Conservation (phyloP, 23 tunicate genomes). For the Ciona savignyi region DNA sequence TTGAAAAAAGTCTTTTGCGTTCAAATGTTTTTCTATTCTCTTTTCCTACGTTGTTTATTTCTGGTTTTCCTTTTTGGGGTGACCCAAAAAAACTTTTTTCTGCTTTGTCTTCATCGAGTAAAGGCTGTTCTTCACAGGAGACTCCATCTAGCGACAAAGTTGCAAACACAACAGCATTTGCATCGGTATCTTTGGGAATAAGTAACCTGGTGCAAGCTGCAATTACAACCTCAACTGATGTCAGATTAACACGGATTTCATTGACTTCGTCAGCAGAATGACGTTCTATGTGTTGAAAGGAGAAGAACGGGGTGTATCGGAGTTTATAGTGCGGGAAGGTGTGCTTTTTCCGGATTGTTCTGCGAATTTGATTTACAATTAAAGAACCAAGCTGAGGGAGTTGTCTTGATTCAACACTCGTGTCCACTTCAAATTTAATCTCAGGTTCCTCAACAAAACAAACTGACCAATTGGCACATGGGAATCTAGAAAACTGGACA, state of each 20-base stretch:
- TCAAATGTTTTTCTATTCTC: not conserved
- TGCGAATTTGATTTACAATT: conserved; percentile 54
- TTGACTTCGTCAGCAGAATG: conserved; percentile 21
- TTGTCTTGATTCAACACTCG: conserved; percentile 61
- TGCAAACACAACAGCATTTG: conserved; percentile 28
- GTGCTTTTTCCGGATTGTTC: conserved; percentile 60
- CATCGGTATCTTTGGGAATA: conserved; percentile 8
- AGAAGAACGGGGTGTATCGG: conserved; percentile 69
- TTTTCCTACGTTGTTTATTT: not conserved
- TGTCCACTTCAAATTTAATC: conserved; percentile 40
- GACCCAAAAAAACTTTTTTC: not conserved
- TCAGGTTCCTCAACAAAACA: conserved; percentile 52
- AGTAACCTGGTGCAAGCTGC: conserved; percentile 43
- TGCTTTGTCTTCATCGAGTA: not conserved
- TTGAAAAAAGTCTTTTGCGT: not conserved
- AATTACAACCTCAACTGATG: conserved; percentile 35
- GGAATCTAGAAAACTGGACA: conserved; percentile 42
- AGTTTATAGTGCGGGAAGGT: conserved; percentile 67
- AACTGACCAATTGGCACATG: conserved; percentile 74
- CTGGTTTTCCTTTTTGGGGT: not conserved
- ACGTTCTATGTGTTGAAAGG: conserved; percentile 30
- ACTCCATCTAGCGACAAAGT: conserved; percentile 24
- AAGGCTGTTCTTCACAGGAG: conserved; percentile 8
- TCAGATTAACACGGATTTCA: conserved; percentile 17
- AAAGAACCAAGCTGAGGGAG: conserved; percentile 68